Evolutionary conservation across 2,113 vertebrate species (phyloP).

Genomic region (Gnathonemus echidnorhynchus): DNA sequence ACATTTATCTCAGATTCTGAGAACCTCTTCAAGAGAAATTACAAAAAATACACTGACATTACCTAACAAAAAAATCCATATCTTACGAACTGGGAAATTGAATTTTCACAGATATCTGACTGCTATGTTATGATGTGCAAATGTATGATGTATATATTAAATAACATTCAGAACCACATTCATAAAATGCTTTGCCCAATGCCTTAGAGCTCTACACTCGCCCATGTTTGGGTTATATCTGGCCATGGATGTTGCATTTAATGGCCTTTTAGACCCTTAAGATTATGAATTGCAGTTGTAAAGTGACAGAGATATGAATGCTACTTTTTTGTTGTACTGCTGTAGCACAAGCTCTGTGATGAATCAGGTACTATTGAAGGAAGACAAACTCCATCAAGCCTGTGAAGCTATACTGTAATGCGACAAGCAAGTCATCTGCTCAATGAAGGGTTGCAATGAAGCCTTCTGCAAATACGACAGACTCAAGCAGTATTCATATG

Average conservation of each 20-base stretch:
- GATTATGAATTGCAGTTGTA: not conserved
- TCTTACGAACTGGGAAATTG: not conserved
- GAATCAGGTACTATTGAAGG: not conserved
- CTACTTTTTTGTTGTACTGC: not conserved
- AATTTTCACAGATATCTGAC: not conserved
- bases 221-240: not conserved
- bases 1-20: not conserved
- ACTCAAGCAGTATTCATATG: not conserved
- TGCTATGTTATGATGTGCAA: not conserved
- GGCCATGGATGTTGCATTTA: not conserved
- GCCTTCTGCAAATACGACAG: not conserved
- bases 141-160: not conserved
- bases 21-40: not conserved
- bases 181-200: not conserved
- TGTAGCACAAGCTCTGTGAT: not conserved
- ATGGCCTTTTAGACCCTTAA: not conserved
- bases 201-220: not conserved
- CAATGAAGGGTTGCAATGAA: constrained; percentile 1
- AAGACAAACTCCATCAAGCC: not conserved
- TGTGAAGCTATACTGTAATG: not conserved
- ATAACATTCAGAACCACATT: not conserved
- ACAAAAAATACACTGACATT: not conserved
- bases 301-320: not conserved
- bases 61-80: not conserved
- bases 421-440: not conserved